Percentiles rank a stretch among this genome's conserved stretches.
Conservation (phyloP, 2,797 vertebrate species). For the Eurystomus glaucurus region DNA sequence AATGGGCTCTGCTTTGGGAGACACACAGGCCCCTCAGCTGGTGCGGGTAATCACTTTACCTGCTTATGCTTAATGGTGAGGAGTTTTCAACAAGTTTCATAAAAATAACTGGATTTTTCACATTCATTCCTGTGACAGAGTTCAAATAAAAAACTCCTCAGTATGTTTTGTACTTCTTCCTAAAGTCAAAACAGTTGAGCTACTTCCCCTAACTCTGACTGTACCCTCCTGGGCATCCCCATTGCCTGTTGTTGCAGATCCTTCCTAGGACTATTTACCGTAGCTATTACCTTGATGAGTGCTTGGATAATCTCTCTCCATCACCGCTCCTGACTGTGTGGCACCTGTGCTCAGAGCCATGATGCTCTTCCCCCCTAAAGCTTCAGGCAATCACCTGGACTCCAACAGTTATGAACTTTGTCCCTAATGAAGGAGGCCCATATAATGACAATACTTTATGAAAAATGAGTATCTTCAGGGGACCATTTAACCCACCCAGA, state of each 20-base stretch:
- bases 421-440: not conserved
- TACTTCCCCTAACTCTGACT: rapidly evolving
- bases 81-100: not conserved
- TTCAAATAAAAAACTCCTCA: not conserved
- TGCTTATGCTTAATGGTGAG: not conserved
- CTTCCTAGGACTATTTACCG: not conserved
- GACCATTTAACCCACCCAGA: not conserved
- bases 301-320: not conserved
- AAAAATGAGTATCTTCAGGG: not conserved
- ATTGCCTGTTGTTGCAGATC: not conserved
- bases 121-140: not conserved
- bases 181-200: not conserved
- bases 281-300: not conserved
- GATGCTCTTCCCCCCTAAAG: not conserved
- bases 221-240: not conserved
- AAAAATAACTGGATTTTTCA: not conserved
- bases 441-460: not conserved
- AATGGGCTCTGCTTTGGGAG: not conserved
- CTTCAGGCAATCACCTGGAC: not conserved
- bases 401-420: not conserved
- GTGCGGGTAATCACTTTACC: not conserved
- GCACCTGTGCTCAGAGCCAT: not conserved
- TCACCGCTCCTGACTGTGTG: not conserved
- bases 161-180: not conserved
- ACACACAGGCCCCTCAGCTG: not conserved